These are phyloP conservation scores for Poecilia wingei DNA, from an alignment of 2,797 vertebrate species.

Conservation along the genomic window DNA sequence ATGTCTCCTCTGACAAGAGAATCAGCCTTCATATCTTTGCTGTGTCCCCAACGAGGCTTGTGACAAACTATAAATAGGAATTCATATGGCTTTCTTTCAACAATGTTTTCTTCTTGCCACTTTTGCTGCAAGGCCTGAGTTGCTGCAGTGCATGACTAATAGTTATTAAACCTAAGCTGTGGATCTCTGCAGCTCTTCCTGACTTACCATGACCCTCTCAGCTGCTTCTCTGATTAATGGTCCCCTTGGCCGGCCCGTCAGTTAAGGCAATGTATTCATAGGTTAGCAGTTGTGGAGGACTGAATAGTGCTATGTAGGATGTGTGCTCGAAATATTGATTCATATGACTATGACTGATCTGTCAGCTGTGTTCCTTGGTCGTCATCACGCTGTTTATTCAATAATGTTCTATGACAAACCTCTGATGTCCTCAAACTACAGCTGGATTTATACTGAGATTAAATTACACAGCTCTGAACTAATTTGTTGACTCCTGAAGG, in stretches of 20 bases:
- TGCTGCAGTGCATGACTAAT: background rate
- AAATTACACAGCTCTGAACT: background rate
- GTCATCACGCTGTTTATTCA: background rate
- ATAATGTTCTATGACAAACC: background rate
- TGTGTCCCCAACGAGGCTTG: background rate
- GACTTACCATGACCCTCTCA: background rate
- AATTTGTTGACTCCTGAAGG: background rate
- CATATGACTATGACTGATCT: background rate
- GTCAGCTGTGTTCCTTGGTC: background rate
- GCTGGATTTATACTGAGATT: background rate
- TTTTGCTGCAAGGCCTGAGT: background rate
- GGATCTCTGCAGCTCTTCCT: slow-evolving; percentile 4
- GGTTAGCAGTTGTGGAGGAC: background rate
- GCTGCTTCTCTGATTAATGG: background rate
- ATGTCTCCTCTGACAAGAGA: background rate
- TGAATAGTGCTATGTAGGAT: background rate
- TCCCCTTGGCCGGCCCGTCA: background rate
- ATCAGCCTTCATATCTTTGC: background rate
- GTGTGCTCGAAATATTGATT: background rate
- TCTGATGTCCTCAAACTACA: background rate
- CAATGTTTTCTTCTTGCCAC: background rate
- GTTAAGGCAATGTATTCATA: background rate
- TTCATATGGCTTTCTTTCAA: background rate
- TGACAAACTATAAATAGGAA: background rate
- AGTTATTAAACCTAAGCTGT: background rate